Evolutionary conservation across 37 sponge, comb jelly and placozoan species (phyloP).

Genomic region (Hexactinellida sp.): DNA sequence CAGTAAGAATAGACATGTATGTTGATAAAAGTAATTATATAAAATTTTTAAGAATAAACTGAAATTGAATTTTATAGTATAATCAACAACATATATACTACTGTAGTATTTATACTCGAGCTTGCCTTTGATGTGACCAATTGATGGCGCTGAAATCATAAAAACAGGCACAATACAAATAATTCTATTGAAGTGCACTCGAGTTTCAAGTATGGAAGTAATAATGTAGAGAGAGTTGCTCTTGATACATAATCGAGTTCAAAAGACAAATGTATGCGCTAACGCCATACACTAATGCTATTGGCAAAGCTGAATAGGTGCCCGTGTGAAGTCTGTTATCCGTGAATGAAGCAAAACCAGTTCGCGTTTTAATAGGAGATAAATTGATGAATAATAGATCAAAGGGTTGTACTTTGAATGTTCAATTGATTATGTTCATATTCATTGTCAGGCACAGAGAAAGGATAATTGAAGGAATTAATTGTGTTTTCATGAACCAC

Average conservation of each 20-base stretch:
- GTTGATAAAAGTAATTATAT: background rate
- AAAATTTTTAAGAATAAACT: background rate
- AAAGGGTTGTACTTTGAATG: background rate
- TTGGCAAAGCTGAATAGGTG: background rate
- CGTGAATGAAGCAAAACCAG: background rate
- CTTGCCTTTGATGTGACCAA: background rate
- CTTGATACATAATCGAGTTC: background rate
- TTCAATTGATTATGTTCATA: background rate
- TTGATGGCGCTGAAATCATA: background rate
- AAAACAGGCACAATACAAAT: background rate
- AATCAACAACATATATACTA: background rate
- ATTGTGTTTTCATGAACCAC: background rate
- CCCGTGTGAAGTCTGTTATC: too few relatives aligned
- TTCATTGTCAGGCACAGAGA: background rate
- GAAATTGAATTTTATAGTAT: background rate
- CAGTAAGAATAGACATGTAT: background rate
- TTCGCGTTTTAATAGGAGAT: slow-evolving; percentile 5
- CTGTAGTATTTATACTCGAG: background rate
- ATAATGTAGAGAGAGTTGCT: background rate
- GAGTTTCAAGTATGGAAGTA: slow-evolving; percentile 9
- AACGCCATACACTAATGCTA: background rate
- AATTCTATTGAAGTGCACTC: background rate
- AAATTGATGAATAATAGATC: background rate
- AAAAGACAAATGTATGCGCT: background rate
- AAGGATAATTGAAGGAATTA: background rate